Base-by-base conservation (phyloP, 2,113 vertebrate genomes). In the Peromyscus maniculatus region DNA sequence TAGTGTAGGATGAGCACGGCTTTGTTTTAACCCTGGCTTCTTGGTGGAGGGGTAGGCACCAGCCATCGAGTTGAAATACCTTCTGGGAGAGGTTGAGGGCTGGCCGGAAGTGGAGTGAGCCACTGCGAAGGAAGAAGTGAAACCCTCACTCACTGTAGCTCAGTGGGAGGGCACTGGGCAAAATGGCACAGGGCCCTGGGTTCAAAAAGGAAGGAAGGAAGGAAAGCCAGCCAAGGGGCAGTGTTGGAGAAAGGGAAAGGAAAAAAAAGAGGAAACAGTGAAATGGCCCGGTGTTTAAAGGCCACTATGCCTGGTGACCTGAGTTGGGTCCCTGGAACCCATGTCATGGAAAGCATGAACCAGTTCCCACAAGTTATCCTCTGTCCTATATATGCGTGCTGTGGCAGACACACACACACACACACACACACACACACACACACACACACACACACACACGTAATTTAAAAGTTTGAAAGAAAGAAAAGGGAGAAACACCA, bases 361-460 rank as follows among this genome's bases (percentile, higher is more conserved):
- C 62, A 87, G 0, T 31, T 17, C 62, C 62, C 28, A 17, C 39
- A 16, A 22, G n/a, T 12, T 33, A 33, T 21, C 62, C 9, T 66
- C 83, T 46, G 83, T 67, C 83, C 13, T 22, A 4, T 26, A 5
- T 67, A 1, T 22, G 16, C 16, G 33, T 43, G 59, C 82, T 31
- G 22, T 17, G 24, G 22, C 26, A 4, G 11, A 4, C 24, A 6
- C 74, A 0, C 19, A 13, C 3, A 12, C 24, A 77, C 39, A 6
- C 39, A 28, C 22, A 46, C 75, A 28, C 39, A 46, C 39, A 77
- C 39, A n/a, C n/a, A n/a, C n/a, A n/a, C n/a, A n/a, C n/a, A 6
- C 39, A 28, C 22, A 46, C 75, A 28, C 43, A 77, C 43, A 46
- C 83, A 46, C 21, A 7, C 36, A 15, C 59, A 49, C 11, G 43